Percentiles rank a stretch among this genome's conserved stretches.
phyloP scores from a whole-genome alignment of 2,888 invertebrate species.

The Gandaritis pyraliata region DNA sequence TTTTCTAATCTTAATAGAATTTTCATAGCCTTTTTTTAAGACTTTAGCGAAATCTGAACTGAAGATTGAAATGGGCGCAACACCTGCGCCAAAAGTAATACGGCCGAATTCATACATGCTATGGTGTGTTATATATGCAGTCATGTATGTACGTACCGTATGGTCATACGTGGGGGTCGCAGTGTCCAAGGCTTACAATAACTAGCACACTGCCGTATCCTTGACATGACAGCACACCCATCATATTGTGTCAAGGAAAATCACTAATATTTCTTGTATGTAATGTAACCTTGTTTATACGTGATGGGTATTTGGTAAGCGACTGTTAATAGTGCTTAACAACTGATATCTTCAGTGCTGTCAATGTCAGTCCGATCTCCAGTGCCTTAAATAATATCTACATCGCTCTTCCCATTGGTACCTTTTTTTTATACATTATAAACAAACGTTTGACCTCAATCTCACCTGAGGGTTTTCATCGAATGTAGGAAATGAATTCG shows the following conservation, averaged over 20 bases:
- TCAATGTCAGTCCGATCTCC: too few relatives aligned
- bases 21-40: too few relatives aligned
- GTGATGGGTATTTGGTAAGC: too few relatives aligned
- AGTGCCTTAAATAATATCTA: too few relatives aligned
- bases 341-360: too few relatives aligned
- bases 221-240: slow-evolving; percentile 29
- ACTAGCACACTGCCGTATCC: slow-evolving; percentile 30
- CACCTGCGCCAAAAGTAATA: neutral
- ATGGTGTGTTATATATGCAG: neutral
- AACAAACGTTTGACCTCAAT: too few relatives aligned
- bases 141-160: neutral
- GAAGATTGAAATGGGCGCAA: neutral
- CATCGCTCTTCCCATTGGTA: too few relatives aligned
- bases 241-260: slow-evolving; percentile 30
- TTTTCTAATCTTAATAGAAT: too few relatives aligned
- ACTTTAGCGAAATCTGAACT: neutral
- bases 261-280: neutral
- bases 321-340: too few relatives aligned
- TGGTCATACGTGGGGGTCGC: slow-evolving; percentile 13
- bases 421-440: too few relatives aligned
- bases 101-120: slow-evolving; percentile 1
- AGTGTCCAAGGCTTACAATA: slow-evolving; percentile 19
- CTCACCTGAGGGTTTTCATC: too few relatives aligned
- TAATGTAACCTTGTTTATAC: neutral
- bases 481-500: too few relatives aligned